These are phyloP conservation scores for Coboldia fuscipes DNA, from an alignment of 1,140 invertebrate genomes.

Conservation along the genomic window DNA sequence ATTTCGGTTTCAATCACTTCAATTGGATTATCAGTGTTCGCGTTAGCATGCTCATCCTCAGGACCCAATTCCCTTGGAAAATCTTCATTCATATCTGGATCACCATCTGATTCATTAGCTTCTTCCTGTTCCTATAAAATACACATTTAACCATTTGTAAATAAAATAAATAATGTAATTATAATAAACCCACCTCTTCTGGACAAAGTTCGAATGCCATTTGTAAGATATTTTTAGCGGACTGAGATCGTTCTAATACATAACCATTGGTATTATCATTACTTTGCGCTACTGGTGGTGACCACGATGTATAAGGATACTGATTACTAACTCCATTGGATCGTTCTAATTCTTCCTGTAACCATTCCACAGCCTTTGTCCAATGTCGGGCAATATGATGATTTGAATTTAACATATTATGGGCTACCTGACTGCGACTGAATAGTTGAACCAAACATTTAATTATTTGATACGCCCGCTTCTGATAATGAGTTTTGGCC, in stretches of 20 bases:
- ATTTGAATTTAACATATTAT: constrained; percentile 53
- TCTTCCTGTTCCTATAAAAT: constrained; percentile 15
- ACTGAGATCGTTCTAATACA: constrained; percentile 82
- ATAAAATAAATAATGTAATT: background rate
- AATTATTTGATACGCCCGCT: constrained; percentile 90
- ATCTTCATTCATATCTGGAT: constrained; percentile 7
- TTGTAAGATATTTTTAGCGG: constrained; percentile 73
- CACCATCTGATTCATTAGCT: constrained; percentile 19
- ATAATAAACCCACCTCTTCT: constrained; percentile 35
- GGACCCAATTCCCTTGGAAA: background rate
- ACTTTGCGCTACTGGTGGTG: constrained; percentile 74
- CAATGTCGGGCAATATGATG: constrained; percentile 66
- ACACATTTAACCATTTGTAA: constrained; percentile 1
- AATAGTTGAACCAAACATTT: constrained; percentile 86
- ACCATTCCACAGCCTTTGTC: constrained; percentile 75
- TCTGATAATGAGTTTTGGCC: constrained; percentile 88
- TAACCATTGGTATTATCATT: constrained; percentile 92
- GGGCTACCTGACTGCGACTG: constrained; percentile 52
- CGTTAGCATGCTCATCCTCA: background rate
- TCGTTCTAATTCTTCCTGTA: constrained; percentile 81
- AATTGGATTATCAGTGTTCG: background rate
- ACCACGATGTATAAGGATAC: constrained; percentile 82
- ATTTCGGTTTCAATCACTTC: background rate
- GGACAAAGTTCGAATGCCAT: constrained; percentile 63
- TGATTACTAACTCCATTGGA: constrained; percentile 27